Base-by-base conservation (phyloP, 2,113 vertebrate species). In the Silurus meridionalis region DNA sequence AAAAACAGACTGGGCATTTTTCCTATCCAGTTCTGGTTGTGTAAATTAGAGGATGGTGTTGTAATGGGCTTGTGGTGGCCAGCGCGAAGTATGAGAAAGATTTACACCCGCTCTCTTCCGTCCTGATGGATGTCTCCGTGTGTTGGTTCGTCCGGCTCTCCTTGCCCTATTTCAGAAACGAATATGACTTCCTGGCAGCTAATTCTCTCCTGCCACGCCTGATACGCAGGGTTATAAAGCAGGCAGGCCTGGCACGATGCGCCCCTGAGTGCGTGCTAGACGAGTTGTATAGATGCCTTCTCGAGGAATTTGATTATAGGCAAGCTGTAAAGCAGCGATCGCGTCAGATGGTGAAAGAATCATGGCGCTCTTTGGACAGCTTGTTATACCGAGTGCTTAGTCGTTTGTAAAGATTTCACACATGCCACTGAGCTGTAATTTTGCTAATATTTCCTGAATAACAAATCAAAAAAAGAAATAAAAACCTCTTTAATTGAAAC, bases 1-100 rank as follows among this genome's bases (percentile, higher is more conserved):
- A 61, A 80, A 86, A 5, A 46, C 28, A 52, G 67, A 57, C 53
- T 9, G 14, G 37, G 67, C 25, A 23, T 1, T 57, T 78, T 28
- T 19, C 37, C 37, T 28, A 84, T 55, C 57, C 78, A 3, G 15
- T 37, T 79, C 71, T 85, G 88, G 52, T 61, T 11, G 86, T 80
- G 90, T 91, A 89, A 89, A 92, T 91, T 90, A 83, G 83, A 28
- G 64, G 82, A 52, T 55, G 58, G 85, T 84, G 80, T 84, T 90
- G 85, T 87, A 88, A 89, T 85, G 72, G 87, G 87, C 83, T 90
- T 84, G 89, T 88, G 23, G 87, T 77, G 74, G 82, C 64, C 57
- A 66, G 66, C 63, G 82, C 80, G 79, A 75, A 84, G 81, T 23
- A 28, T 50, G 63, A 84, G 86, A 37, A 37, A 37, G 37, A 91